Percentiles rank a stretch among this genome's conserved stretches.
Evolutionary conservation across 2,888 invertebrate genomes (phyloP).

Genomic region (Epirrhoe alternata): DNA sequence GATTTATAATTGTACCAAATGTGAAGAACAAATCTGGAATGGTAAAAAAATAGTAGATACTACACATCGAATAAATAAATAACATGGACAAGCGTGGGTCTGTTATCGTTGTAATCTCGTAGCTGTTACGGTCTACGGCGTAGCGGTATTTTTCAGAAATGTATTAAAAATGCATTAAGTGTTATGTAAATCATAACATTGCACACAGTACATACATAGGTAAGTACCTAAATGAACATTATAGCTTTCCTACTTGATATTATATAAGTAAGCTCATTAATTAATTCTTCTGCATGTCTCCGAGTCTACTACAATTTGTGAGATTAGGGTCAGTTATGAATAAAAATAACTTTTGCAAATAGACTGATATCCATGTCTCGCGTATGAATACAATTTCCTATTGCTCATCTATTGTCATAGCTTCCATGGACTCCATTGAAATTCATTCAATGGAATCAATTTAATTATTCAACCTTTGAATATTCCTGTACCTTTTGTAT

Average conservation of each 20-base stretch:
- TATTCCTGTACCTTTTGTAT: background rate
- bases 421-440: slow-evolving; percentile 30
- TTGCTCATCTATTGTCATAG: slow-evolving; percentile 43
- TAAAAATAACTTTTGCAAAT: background rate
- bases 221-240: no score
- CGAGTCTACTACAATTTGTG: no score
- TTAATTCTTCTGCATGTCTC: no score
- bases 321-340: background rate
- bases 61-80: background rate
- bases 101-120: background rate
- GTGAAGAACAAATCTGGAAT: no score
- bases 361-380: slow-evolving; percentile 9
- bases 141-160: no score
- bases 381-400: slow-evolving; percentile 33
- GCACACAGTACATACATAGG: no score
- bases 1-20: no score
- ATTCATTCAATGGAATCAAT: slow-evolving; percentile 22
- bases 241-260: no score
- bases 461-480: background rate
- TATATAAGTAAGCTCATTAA: no score
- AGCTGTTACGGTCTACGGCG: slow-evolving; percentile 13
- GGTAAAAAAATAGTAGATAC: background rate
- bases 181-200: no score
- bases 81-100: background rate
- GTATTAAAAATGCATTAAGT: no score